phyloP scores from a whole-genome alignment of 2,113 vertebrate species.

The Leiothrix lutea region DNA sequence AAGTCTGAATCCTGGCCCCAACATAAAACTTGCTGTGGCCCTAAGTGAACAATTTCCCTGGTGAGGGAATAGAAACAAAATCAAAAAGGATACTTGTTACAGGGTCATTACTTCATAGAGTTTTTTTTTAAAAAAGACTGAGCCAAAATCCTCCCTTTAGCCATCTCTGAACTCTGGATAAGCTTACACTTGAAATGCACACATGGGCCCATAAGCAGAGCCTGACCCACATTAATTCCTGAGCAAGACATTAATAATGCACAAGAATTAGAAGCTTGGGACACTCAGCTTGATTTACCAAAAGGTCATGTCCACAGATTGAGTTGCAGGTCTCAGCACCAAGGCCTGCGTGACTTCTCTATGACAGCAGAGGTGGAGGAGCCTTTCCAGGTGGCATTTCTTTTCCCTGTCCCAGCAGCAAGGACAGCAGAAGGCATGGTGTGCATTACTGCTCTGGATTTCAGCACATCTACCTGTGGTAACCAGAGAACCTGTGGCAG shows the following conservation, averaged over 20 bases:
- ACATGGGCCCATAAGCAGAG: not conserved
- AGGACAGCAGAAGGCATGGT: not conserved
- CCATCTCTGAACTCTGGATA: not conserved
- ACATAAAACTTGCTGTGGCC: not conserved
- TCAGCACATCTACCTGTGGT: not conserved
- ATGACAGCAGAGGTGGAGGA: not conserved
- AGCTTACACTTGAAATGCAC: not conserved
- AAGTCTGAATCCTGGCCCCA: not conserved
- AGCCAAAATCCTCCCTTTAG: not conserved
- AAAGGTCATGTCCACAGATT: not conserved
- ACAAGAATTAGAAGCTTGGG: constrained; percentile 33
- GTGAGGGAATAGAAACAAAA: not conserved
- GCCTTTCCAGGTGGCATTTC: not conserved
- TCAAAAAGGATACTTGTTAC: not conserved
- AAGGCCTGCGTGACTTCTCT: not conserved
- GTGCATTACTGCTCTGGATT: not conserved
- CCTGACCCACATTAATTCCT: not conserved
- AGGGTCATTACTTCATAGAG: not conserved
- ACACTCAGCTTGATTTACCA: not conserved
- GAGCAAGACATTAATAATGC: constrained; percentile 42
- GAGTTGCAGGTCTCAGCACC: not conserved
- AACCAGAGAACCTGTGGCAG: not conserved
- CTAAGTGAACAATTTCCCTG: not conserved
- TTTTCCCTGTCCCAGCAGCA: not conserved
- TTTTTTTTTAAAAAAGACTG: not conserved